These are phyloP conservation scores for Psittacula derbiana DNA, from an alignment of 2,797 vertebrate genomes.

Conservation along the genomic window DNA sequence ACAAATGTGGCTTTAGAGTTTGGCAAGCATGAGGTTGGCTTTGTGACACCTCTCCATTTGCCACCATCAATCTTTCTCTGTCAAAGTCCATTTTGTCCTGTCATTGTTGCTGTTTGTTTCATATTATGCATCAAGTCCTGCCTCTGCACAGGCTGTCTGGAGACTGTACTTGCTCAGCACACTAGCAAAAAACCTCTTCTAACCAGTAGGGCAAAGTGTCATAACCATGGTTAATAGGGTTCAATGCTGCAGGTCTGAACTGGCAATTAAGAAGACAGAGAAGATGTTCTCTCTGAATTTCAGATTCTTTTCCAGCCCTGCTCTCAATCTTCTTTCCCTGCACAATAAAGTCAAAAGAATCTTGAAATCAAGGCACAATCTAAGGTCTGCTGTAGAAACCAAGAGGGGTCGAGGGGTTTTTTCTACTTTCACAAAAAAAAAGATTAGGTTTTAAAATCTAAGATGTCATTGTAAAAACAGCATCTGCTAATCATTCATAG, in stretches of 20 bases:
- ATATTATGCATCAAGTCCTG: neutral
- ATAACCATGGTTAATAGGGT: neutral
- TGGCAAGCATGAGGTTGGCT: conserved; percentile 31
- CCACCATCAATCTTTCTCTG: conserved; percentile 61
- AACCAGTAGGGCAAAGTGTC: neutral
- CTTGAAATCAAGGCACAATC: neutral
- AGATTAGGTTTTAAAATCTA: neutral
- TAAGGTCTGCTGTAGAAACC: neutral
- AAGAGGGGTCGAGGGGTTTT: neutral
- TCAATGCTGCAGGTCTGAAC: neutral
- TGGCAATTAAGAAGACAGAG: neutral
- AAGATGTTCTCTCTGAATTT: neutral
- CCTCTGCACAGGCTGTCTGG: neutral
- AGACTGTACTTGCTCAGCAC: neutral
- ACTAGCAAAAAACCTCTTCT: neutral
- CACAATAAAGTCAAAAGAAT: neutral
- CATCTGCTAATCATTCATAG: neutral
- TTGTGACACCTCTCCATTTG: conserved; percentile 52
- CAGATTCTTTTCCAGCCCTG: neutral
- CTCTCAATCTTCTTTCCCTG: neutral
- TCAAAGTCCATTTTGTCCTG: conserved; percentile 35
- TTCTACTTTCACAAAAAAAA: neutral
- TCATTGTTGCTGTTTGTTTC: conserved; percentile 17
- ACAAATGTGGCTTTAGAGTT: conserved; percentile 62
- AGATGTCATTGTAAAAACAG: neutral